These are phyloP conservation scores for Mystacornis crossleyi DNA, from an alignment of 2,113 vertebrate species.

Conservation along the genomic window DNA sequence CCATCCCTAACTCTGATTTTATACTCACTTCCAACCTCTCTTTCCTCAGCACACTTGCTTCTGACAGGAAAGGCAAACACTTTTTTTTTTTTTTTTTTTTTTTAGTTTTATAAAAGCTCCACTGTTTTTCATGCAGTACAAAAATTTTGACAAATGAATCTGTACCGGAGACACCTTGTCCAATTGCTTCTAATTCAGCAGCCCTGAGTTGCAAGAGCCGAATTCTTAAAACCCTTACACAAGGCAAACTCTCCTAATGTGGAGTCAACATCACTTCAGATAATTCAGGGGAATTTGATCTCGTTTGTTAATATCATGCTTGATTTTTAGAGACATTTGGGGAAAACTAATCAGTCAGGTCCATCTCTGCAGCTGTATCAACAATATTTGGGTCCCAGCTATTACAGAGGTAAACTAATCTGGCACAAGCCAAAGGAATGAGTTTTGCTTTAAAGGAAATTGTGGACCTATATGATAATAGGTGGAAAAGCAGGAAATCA, in stretches of 20 bases:
- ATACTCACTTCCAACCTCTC: not conserved
- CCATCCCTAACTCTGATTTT: not conserved
- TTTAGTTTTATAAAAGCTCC: not conserved
- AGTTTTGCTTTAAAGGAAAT: not conserved
- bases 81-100: not conserved
- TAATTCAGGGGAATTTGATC: not conserved
- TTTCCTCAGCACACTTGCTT: not conserved
- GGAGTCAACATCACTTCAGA: not conserved
- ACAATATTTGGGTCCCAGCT: not conserved
- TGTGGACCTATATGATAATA: not conserved
- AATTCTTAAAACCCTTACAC: not conserved
- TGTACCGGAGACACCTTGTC: rapidly evolving
- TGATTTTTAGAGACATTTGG: not conserved
- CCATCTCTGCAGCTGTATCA: not conserved
- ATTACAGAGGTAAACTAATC: not conserved
- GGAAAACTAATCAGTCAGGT: not conserved
- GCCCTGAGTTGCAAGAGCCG: not conserved
- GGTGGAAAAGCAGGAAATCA: not conserved
- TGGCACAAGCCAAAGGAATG: not conserved
- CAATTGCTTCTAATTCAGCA: not conserved
- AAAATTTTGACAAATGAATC: not conserved
- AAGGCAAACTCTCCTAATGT: not conserved
- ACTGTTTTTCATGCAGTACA: not conserved
- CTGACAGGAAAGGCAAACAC: not conserved
- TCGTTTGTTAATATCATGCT: not conserved